Evolutionary conservation across 1,140 invertebrate genomes (phyloP), one percentile per base, ranked within the genome.

Genomic region (Tetragnatha versicolor): DNA sequence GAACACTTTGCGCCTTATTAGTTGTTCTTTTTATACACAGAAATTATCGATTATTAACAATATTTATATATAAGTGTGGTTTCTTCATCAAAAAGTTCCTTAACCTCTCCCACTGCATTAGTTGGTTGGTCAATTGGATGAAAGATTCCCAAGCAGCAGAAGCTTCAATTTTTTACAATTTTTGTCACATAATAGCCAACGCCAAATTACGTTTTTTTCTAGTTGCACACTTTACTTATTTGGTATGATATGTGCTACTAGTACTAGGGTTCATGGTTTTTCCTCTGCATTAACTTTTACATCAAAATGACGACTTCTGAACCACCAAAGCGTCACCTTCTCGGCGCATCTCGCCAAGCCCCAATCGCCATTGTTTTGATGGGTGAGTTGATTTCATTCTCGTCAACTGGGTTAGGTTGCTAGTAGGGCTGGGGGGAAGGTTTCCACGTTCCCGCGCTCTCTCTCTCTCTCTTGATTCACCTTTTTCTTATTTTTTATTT

Each of bases 331-430:
- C n/a, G n/a, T n/a, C n/a, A n/a, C n/a, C n/a, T n/a, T n/a, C n/a
- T n/a, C n/a, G n/a, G 68, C 51, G 47, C 31, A 35, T 47, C 29
- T 27, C 12, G 22, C 33, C 33, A n/a, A 49, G 42, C 27, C 49
- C 49, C 25, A 10, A 12, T 7, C n/a, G 22, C 14, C 37, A 53
- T 53, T 55, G 31, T 39, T 70, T 53, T 39, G 10, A 7, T 49
- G 29, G n/a, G 14, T 20, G 20, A 49, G 39, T 31, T 68, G 42
- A 70, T 70, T 70, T 70, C 47, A 47, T 20, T 20, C 29, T 39
- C 68, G n/a, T 14, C 68, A 70, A 70, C 68, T 70, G 49, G 68
- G 68, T 70, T 70, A 70, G 29, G 68, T 70, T 70, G 68, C 68
- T 17, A 70, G 20, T 70, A 22, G 68, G 68, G 55, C 68, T 70